These are phyloP conservation scores for Phylloscopus trochilus DNA, from an alignment of 2,113 vertebrate species.

Conservation along the genomic window DNA sequence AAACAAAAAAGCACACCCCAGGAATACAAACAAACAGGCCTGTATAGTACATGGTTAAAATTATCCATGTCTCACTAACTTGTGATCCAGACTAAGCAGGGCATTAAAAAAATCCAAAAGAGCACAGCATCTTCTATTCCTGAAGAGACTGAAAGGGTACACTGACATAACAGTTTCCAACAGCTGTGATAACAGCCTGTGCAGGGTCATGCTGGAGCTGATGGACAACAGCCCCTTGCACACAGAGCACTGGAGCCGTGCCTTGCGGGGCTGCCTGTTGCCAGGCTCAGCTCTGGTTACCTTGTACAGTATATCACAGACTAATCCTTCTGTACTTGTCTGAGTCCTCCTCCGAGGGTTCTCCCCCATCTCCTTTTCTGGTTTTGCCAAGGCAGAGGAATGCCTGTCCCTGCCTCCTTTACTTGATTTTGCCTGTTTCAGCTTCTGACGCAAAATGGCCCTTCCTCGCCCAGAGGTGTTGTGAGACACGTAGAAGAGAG, in stretches of 20 bases:
- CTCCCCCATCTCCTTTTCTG: slow-evolving; percentile 31
- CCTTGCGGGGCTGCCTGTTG: background rate
- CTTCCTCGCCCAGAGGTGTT: background rate
- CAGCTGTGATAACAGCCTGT: slow-evolving; percentile 64
- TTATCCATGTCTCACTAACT: slow-evolving; percentile 1
- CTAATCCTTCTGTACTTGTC: background rate
- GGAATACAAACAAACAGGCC: background rate
- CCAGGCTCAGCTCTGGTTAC: slow-evolving; percentile 23
- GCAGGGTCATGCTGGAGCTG: slow-evolving; percentile 25
- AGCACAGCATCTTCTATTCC: slow-evolving; percentile 52
- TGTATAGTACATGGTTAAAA: slow-evolving; percentile 1
- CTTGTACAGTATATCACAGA: background rate
- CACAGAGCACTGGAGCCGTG: background rate
- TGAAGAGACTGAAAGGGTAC: slow-evolving; percentile 50
- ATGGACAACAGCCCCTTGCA: slow-evolving; percentile 58
- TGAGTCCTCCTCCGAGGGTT: background rate
- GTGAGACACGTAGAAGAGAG: background rate
- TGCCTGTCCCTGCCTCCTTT: background rate
- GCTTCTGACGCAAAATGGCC: background rate
- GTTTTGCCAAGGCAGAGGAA: slow-evolving; percentile 24
- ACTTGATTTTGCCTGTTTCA: background rate
- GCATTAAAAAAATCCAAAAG: slow-evolving; percentile 13
- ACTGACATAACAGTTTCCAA: slow-evolving; percentile 70
- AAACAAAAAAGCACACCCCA: background rate
- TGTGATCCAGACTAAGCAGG: slow-evolving; percentile 35